Conservation (phyloP, 2,113 vertebrate species). For the Monarcha castaneiventris region DNA sequence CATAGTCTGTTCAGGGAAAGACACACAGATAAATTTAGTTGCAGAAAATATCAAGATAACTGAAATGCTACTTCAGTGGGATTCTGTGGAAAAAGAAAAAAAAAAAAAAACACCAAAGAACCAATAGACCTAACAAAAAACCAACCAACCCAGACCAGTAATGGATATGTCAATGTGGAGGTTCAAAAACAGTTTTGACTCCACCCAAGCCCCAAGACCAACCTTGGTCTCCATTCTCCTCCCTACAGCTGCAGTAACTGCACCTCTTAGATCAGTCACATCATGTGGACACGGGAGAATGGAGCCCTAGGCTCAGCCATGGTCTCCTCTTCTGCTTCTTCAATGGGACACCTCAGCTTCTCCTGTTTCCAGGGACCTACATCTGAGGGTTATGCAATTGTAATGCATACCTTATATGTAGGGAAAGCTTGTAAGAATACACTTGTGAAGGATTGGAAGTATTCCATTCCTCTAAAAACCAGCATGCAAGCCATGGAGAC, state of each 20-base stretch:
- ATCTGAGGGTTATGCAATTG: background rate
- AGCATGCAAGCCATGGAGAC: background rate
- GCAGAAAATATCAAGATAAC: background rate
- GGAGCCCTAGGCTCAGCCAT: background rate
- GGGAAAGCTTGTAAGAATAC: background rate
- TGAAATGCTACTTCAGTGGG: background rate
- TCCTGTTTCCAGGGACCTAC: background rate
- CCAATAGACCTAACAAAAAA: background rate
- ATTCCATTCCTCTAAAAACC: background rate
- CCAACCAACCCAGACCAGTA: background rate
- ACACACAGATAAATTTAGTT: background rate
- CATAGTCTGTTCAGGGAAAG: background rate
- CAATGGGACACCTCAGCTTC: background rate
- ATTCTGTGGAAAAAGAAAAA: background rate
- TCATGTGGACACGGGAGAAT: background rate
- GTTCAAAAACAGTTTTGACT: background rate
- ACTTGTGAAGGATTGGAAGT: background rate
- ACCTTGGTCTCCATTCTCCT: background rate
- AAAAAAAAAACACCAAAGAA: background rate
- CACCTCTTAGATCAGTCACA: background rate
- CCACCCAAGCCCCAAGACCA: background rate
- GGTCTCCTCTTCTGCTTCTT: background rate
- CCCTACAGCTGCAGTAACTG: background rate
- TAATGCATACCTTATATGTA: accelerated
- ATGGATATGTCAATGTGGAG: background rate